These are phyloP conservation scores for Drosophila pallidifrons DNA, from an alignment of 1,140 invertebrate species.

Conservation along the genomic window DNA sequence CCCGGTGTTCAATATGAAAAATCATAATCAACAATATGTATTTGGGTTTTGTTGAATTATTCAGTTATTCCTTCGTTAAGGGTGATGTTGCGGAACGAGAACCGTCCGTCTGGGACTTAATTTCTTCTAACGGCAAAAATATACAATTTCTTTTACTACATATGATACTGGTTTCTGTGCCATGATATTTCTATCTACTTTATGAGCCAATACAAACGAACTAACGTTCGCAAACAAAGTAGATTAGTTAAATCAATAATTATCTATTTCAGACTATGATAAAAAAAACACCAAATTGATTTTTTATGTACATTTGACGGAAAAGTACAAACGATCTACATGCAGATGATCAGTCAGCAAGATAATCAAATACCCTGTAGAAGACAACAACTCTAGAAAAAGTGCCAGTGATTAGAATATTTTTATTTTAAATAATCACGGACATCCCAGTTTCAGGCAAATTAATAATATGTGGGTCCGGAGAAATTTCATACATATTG, in stretches of 20 bases:
- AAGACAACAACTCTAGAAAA: background rate
- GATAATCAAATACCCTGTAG: conserved; percentile 32
- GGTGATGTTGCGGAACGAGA: conserved; percentile 6
- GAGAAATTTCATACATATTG: background rate
- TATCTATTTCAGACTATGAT: conserved; percentile 45
- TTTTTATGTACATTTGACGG: conserved; percentile 50
- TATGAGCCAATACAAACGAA: conserved; percentile 25
- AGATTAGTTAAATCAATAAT: conserved; percentile 55
- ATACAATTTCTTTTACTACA: conserved; percentile 36
- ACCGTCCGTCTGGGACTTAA: background rate
- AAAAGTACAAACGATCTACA: conserved; percentile 36
- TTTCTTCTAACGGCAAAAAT: conserved; percentile 46
- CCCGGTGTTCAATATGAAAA: conserved; percentile 15
- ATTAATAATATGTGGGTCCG: background rate
- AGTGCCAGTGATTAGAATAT: background rate
- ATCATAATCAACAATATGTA: conserved; percentile 38
- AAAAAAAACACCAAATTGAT: conserved; percentile 50
- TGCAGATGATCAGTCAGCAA: background rate
- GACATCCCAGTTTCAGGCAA: background rate
- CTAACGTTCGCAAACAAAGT: conserved; percentile 34
- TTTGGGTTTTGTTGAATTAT: conserved; percentile 48
- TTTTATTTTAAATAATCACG: background rate
- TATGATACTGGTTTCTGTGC: conserved; percentile 40
- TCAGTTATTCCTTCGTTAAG: conserved; percentile 48
- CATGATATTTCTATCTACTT: conserved; percentile 29